Base-by-base conservation (phyloP, 2,797 vertebrate genomes). In the Premnoplex brunnescens region DNA sequence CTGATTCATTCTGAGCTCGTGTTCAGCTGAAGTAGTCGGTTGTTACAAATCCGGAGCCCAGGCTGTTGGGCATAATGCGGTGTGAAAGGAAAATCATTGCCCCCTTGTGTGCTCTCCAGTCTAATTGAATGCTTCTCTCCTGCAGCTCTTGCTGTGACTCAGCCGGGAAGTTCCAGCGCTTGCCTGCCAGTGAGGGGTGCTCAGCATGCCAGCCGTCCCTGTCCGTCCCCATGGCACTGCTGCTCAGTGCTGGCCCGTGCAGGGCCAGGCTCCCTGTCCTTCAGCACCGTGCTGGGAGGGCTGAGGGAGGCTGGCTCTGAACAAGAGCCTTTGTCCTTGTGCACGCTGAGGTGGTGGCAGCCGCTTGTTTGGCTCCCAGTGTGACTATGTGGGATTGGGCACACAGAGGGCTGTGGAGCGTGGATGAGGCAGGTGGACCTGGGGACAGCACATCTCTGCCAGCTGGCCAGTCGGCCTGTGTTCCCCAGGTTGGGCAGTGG, bases 81-180 rank as follows among this genome's bases (percentile, higher is more conserved):
- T 88, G 92, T 96, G 91, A 92, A 92, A 94, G 87, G 75, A 91
- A 92, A 94, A 78, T 91, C 78, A 88, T 28, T 93, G 92, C 79
- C 88, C 86, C 86, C 84, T 71, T 41, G 88, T 88, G 89, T 85
- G 91, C 88, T 91, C 72, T 94, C 86, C 85, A 48, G 56, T 60
- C 69, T 95, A 93, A 95, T 74, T 89, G 94, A 95, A 94, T 76
- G 92, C 84, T 92, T 68, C 59, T 71, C 64, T 94, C 59, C 90
- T 63, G 94, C 67, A 80, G 74, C 9, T 0, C 80, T 88, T 11
- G 43, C 78, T 54, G 49, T 34, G 52, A 10, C 59, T 95, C 78
- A 72, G 88, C n/a, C 15, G 2, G 41, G 60, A 75, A 83, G 81
- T 72, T 41, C 54, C 71, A n/a, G 86, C 36, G 1, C 71, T 62